phyloP scores from a whole-genome alignment of 2,113 vertebrate species.

The Oncorhynchus mykiss region DNA sequence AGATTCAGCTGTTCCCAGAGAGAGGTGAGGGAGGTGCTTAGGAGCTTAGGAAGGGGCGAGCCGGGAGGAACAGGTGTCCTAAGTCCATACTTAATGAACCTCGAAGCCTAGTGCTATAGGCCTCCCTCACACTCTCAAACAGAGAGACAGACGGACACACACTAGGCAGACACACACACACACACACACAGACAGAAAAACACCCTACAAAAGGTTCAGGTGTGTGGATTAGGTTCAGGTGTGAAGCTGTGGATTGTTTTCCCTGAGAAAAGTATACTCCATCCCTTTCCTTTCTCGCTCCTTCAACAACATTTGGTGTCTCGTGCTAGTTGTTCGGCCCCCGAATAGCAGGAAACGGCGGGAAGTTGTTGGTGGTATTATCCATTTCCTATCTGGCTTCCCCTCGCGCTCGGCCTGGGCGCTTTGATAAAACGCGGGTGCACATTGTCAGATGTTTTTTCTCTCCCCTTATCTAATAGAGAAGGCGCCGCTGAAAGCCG shows the following conservation, averaged over 20 bases:
- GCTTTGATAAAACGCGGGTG: slow-evolving; percentile 57
- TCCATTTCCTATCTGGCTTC: slow-evolving; percentile 80
- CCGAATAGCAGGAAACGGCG: slow-evolving; percentile 72
- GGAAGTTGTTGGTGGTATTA: slow-evolving; percentile 84
- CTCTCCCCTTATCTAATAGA: slow-evolving; percentile 25
- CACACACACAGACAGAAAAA: background rate
- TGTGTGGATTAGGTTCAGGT: background rate
- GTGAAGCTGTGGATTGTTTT: background rate
- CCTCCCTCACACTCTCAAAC: background rate
- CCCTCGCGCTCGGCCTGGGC: slow-evolving; percentile 50
- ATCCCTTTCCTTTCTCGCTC: slow-evolving; percentile 23
- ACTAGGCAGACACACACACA: slow-evolving; percentile 7
- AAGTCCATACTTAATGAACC: background rate
- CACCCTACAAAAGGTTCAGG: background rate
- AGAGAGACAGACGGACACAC: background rate
- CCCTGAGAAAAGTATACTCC: background rate
- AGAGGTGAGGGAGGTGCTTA: background rate
- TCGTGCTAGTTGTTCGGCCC: slow-evolving; percentile 42
- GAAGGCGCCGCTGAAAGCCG: slow-evolving; percentile 49
- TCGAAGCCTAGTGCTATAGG: background rate
- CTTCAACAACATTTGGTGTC: slow-evolving; percentile 34
- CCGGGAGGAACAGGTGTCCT: slow-evolving; percentile 4
- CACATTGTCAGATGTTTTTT: slow-evolving; percentile 34
- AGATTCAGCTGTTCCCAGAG: slow-evolving; percentile 16
- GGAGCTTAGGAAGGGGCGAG: background rate